These are phyloP conservation scores for Phasianus colchicus DNA, from an alignment of 2,113 vertebrate species.

Conservation along the genomic window DNA sequence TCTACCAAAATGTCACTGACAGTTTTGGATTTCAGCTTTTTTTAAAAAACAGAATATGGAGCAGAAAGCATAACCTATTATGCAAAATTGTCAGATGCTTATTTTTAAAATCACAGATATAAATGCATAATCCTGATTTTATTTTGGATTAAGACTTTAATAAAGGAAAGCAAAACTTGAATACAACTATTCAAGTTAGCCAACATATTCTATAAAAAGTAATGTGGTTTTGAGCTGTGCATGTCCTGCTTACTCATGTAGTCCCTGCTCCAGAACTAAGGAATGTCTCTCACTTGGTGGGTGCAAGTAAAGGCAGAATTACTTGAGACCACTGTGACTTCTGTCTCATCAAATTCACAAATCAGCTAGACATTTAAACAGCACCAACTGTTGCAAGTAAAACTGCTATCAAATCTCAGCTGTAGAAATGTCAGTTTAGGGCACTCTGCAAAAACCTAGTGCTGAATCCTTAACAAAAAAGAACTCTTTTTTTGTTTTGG, in stretches of 20 bases:
- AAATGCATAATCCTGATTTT: constrained; percentile 16
- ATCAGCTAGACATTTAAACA: constrained; percentile 63
- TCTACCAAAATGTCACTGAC: constrained; percentile 70
- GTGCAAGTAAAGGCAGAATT: constrained; percentile 38
- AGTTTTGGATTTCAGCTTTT: constrained; percentile 62
- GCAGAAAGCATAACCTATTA: constrained; percentile 65
- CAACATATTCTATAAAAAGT: neutral
- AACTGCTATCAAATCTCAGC: constrained; percentile 50
- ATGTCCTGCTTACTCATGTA: neutral
- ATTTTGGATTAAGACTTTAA: neutral
- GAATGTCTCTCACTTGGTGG: neutral
- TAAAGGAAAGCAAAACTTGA: constrained; percentile 3
- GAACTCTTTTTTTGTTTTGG: neutral
- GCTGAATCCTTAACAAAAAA: constrained; percentile 48
- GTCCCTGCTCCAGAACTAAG: neutral
- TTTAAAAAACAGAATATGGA: constrained; percentile 60
- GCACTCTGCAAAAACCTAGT: constrained; percentile 29
- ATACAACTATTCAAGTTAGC: neutral
- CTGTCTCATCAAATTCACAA: constrained; percentile 63
- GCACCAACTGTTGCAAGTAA: constrained; percentile 63
- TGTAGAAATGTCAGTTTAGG: constrained; percentile 54
- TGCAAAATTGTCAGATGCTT: constrained; percentile 66
- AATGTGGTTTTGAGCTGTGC: neutral
- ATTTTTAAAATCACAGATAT: constrained; percentile 50
- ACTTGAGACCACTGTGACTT: constrained; percentile 40